Percentiles rank a stretch among this genome's conserved stretches.
phyloP scores from a whole-genome alignment of 2,113 vertebrate species.

The Indicator maculatus region DNA sequence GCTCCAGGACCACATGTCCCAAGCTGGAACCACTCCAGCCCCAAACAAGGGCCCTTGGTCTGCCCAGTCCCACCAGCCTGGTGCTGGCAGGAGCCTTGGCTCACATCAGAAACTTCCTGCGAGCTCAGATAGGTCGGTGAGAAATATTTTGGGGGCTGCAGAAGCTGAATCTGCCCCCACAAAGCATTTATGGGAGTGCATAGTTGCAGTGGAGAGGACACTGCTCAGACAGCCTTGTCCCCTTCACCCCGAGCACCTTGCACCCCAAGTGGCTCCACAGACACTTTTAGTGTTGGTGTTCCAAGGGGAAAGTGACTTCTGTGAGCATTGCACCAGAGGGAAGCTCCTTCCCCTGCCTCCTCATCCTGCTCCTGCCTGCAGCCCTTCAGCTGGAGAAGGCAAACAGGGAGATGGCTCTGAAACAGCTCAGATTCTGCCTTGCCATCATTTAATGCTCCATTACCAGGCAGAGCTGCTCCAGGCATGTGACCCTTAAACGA shows the following conservation, averaged over 20 bases:
- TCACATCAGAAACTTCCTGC: rapidly evolving
- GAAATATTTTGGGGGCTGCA: background rate
- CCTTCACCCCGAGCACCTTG: too few relatives aligned
- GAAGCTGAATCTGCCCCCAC: background rate
- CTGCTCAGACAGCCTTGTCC: background rate
- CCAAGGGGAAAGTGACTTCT: background rate
- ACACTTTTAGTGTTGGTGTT: background rate
- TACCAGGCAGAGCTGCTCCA: background rate
- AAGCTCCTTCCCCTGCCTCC: background rate
- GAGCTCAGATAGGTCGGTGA: background rate
- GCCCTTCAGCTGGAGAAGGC: background rate
- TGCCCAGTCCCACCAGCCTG: background rate
- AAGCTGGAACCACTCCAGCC: slow-evolving; percentile 17
- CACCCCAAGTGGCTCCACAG: background rate
- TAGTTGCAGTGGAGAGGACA: background rate
- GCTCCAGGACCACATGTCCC: slow-evolving; percentile 39
- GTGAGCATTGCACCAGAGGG: rapidly evolving
- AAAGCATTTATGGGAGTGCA: background rate
- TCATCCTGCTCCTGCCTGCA: background rate
- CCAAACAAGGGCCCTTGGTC: slow-evolving; percentile 34
- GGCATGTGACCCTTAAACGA: background rate
- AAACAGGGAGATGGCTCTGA: background rate
- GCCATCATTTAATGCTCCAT: background rate
- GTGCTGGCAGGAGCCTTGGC: background rate
- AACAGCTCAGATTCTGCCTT: background rate